Percentiles rank a stretch among this genome's conserved stretches.
Conservation (phyloP, 2,113 vertebrate species). For the Macaca fascicularis region DNA sequence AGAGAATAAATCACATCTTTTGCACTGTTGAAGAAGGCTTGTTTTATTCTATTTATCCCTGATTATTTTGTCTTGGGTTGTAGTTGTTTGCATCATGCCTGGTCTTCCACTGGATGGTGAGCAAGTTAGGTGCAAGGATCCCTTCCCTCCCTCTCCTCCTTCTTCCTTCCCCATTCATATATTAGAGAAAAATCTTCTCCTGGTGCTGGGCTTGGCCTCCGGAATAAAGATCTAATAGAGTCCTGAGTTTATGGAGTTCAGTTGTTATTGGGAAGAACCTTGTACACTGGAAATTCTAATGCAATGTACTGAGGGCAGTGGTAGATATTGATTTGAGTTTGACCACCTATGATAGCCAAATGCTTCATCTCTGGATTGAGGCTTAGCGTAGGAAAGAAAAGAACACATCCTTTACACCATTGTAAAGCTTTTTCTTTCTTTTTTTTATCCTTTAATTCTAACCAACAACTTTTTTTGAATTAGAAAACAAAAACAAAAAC, state of each 20-base stretch:
- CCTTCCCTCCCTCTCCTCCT: background rate
- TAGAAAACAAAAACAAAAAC: background rate
- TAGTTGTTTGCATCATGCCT: background rate
- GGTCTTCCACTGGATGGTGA: background rate
- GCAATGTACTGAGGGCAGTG: background rate
- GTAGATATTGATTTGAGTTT: constrained; percentile 27
- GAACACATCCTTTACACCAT: background rate
- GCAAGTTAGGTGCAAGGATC: background rate
- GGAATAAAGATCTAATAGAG: background rate
- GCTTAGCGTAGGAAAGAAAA: background rate
- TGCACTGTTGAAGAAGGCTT: background rate
- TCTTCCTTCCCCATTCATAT: background rate
- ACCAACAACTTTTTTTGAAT: background rate
- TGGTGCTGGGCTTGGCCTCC: background rate
- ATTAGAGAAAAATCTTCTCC: background rate
- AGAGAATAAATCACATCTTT: background rate
- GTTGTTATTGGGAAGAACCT: background rate
- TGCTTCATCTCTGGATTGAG: background rate
- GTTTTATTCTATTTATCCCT: background rate
- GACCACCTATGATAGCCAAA: background rate
- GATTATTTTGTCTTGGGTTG: background rate
- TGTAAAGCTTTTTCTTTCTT: background rate
- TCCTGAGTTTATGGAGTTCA: background rate
- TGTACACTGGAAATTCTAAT: background rate
- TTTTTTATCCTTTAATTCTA: background rate